Evolutionary conservation across 2,113 vertebrate genomes (phyloP).

Genomic region (Typhlomys cinereus): DNA sequence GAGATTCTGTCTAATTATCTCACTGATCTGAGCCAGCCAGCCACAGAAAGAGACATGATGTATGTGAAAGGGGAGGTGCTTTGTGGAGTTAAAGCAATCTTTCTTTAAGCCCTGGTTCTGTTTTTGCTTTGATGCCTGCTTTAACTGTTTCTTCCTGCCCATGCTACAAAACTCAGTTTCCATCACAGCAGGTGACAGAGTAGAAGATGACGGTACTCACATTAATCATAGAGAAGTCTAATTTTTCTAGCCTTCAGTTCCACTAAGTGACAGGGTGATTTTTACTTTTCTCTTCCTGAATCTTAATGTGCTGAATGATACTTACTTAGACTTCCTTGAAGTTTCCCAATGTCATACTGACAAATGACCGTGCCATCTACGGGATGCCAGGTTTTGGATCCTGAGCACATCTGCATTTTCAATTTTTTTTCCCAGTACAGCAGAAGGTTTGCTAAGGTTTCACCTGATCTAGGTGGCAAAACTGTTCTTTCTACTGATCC

Average conservation of each 20-base stretch:
- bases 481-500: not conserved
- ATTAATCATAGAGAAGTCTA: conserved; percentile 73
- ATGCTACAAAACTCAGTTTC: conserved; percentile 47
- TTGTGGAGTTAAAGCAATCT: conserved; percentile 81
- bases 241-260: conserved; percentile 77
- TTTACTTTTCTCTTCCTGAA: conserved; percentile 75
- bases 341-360: conserved; percentile 48
- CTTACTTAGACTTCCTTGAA: conserved; percentile 68
- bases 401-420: not conserved
- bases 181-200: conserved; percentile 50
- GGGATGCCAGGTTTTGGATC: not conserved
- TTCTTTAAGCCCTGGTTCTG: conserved; percentile 68
- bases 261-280: conserved; percentile 71
- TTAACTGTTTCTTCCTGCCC: conserved; percentile 58
- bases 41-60: conserved; percentile 73
- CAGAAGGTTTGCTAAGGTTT: not conserved
- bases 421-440: not conserved
- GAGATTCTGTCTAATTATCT: conserved; percentile 84
- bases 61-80: conserved; percentile 78
- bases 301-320: conserved; percentile 69
- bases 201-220: conserved; percentile 50
- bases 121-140: conserved; percentile 62
- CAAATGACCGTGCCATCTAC: conserved; percentile 53
- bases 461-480: not conserved
- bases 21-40: conserved; percentile 82